These are phyloP conservation scores for Tragelaphus scriptus DNA, from an alignment of 2,113 vertebrate genomes.

Conservation along the genomic window DNA sequence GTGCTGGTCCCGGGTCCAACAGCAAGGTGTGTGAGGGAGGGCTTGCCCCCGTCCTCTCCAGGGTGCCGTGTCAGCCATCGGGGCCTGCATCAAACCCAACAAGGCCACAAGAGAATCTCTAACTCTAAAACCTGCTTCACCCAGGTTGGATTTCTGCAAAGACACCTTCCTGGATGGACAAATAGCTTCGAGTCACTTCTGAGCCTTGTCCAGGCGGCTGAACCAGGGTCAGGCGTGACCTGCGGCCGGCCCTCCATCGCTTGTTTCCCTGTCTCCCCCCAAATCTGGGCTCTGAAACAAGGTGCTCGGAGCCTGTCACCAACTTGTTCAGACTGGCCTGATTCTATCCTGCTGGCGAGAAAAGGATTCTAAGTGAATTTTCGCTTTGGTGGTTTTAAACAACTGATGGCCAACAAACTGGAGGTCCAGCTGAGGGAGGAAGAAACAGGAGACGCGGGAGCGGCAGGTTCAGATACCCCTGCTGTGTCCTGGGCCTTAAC, in stretches of 20 bases:
- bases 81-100: background rate
- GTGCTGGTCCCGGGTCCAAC: rapidly evolving
- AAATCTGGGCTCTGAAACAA: background rate
- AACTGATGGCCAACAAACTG: background rate
- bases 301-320: rapidly evolving
- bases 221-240: background rate
- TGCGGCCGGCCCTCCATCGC: rapidly evolving
- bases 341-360: background rate
- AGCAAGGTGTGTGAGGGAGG: background rate
- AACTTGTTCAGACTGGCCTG: rapidly evolving
- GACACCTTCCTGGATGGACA: background rate
- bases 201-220: rapidly evolving
- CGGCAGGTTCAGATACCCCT: rapidly evolving
- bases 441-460: background rate
- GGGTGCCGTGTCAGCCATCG: rapidly evolving
- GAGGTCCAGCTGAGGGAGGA: background rate
- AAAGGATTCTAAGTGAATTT: background rate
- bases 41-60: background rate
- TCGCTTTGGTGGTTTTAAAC: background rate
- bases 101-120: background rate
- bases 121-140: background rate
- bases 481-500: background rate
- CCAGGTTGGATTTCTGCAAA: background rate
- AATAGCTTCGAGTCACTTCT: rapidly evolving
- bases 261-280: background rate